Percentiles rank a stretch among this genome's conserved stretches.
These are phyloP conservation scores for Tachysurus vachellii DNA, from an alignment of 2,113 vertebrate genomes.

Conservation along the genomic window DNA sequence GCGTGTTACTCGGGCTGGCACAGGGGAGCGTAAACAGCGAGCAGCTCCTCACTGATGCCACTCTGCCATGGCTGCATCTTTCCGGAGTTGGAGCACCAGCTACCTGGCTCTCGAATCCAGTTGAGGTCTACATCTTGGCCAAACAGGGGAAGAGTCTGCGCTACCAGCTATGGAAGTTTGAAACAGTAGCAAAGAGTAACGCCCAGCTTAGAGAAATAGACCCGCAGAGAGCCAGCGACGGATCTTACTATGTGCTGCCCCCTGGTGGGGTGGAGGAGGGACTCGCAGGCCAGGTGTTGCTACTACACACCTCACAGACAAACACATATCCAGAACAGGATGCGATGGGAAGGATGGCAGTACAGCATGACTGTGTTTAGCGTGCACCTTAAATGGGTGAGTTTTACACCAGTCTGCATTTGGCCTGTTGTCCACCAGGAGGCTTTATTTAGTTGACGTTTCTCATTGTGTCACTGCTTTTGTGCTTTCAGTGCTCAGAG, in stretches of 20 bases:
- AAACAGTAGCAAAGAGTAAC: slow-evolving; percentile 77
- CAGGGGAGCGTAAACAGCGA: slow-evolving; percentile 50
- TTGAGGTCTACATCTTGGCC: slow-evolving; percentile 71
- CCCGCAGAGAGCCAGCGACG: slow-evolving; percentile 73
- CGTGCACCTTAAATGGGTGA: not conserved
- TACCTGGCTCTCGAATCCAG: not conserved
- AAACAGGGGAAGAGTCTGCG: slow-evolving; percentile 89
- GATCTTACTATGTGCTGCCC: slow-evolving; percentile 79
- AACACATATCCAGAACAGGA: slow-evolving; percentile 10
- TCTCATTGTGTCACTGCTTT: not conserved
- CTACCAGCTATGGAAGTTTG: slow-evolving; percentile 83
- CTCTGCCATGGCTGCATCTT: slow-evolving; percentile 69
- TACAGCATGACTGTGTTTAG: not conserved
- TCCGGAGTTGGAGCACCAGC: slow-evolving; percentile 12
- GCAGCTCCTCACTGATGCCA: slow-evolving; percentile 50
- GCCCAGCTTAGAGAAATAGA: slow-evolving; percentile 80
- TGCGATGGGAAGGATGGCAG: not conserved
- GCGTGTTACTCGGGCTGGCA: slow-evolving; percentile 68
- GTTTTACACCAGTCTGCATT: not conserved
- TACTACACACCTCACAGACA: slow-evolving; percentile 69
- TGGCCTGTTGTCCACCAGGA: slow-evolving; percentile 37
- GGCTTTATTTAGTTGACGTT: slow-evolving; percentile 27
- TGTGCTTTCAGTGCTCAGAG: not conserved
- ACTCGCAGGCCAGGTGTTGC: slow-evolving; percentile 79
- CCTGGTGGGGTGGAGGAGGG: slow-evolving; percentile 76